Base-by-base conservation (phyloP, 2,797 vertebrate genomes). In the Chloroceryle amazona region DNA sequence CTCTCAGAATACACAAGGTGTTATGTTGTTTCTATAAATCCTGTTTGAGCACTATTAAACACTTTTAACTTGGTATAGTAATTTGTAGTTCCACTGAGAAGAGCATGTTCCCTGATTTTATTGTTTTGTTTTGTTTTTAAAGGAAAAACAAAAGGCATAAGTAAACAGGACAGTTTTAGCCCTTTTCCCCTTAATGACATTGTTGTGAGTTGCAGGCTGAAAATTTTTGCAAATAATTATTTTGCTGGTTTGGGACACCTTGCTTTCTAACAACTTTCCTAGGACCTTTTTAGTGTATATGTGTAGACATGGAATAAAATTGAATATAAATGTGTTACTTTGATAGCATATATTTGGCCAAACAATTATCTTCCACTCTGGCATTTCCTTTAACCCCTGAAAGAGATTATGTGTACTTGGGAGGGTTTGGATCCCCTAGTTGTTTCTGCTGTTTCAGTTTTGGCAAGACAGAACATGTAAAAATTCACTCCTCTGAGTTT, bases 391-490 rank as follows among this genome's bases (percentile, higher is more conserved):
- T 87, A 81, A 47, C 5, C 42, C 3, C 65, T 81, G 26, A 70
- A 94, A 89, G 39, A 73, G 46, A 75, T 17, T 79, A 81, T 79
- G 94, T 95, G 13, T 54, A 42, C 22, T 87, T 84, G 71, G 39
- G 18, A 23, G 42, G 5, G 14, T 82, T 87, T 96, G 79, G 18
- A 57, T 47, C 13, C 20, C 26, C 4, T 93, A n/a, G 7, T 67
- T 89, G 13, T 85, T 96, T 91, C 82, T 96, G 37, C 65, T 93
- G 5, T 73, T 95, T 75, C 60, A 78, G 42, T 73, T 92, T 29
- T 76, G 41, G 49, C 86, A 89, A 84, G 86, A 62, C 42, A 83
- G 47, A 21, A 93, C 79, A 89, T 79, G 71, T 9, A 37, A 80
- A 82, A 95, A 85, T 17, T 10, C 8, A 16, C 16, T 93, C 18